Percentiles rank a stretch among this genome's conserved stretches.
Conservation (phyloP, 2,888 invertebrate species). For the Rhingia campestris region DNA sequence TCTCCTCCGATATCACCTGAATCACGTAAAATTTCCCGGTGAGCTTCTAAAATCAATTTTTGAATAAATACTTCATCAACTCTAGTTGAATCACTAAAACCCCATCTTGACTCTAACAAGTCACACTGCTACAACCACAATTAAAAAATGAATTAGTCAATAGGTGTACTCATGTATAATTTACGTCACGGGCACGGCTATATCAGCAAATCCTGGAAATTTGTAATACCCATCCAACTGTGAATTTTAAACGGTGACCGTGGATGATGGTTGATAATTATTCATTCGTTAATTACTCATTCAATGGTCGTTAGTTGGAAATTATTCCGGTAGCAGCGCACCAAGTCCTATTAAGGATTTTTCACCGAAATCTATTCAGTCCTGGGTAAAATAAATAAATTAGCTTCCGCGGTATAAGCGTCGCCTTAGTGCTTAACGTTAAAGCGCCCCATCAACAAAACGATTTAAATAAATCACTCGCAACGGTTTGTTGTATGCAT, state of each 20-base stretch:
- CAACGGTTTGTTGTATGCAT: slow-evolving; percentile 26
- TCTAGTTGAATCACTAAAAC: too few species aligned
- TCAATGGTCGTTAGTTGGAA: slow-evolving; percentile 23
- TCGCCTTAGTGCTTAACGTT: slow-evolving; percentile 16
- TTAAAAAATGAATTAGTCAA: too few species aligned
- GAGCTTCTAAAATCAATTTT: too few species aligned
- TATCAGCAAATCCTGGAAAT: slow-evolving; percentile 1
- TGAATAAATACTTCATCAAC: too few species aligned
- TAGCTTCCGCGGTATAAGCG: slow-evolving; percentile 2
- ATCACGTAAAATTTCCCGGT: too few species aligned
- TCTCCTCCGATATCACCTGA: too few species aligned
- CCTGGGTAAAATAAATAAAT: slow-evolving; percentile 30
- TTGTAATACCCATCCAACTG: slow-evolving; percentile 38
- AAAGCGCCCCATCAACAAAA: slow-evolving; percentile 31
- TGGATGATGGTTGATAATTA: slow-evolving; percentile 14
- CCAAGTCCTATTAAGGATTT: background rate
- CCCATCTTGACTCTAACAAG: too few species aligned
- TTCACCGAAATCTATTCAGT: background rate
- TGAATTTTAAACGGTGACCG: slow-evolving; percentile 33
- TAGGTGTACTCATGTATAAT: too few species aligned
- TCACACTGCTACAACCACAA: too few species aligned
- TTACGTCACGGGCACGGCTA: too few species aligned
- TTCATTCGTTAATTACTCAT: slow-evolving; percentile 40
- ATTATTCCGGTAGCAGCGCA: background rate
- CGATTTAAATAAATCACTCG: slow-evolving; percentile 60